phyloP scores from a whole-genome alignment of 2,888 invertebrate species.

The Microctonus hyperodae region DNA sequence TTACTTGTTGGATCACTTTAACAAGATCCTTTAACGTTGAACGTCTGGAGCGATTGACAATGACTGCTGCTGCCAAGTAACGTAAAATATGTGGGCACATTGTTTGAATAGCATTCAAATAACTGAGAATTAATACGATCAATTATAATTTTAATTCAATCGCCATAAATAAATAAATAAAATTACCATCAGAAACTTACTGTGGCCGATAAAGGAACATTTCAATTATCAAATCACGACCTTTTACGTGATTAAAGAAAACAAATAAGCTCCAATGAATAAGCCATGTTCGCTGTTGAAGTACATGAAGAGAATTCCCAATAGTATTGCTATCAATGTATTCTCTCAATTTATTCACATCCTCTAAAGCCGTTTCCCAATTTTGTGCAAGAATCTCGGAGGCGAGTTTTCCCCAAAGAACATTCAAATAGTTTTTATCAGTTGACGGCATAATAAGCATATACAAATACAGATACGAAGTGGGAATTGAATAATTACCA shows the following conservation, averaged over 20 bases:
- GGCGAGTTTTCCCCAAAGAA: constrained; percentile 91
- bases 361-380: constrained; percentile 98
- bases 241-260: constrained; percentile 98
- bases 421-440: constrained; percentile 91
- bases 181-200: constrained; percentile 65
- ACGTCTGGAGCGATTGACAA: constrained; percentile 89
- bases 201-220: constrained; percentile 96
- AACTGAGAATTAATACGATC: constrained; percentile 65
- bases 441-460: constrained; percentile 90
- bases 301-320: constrained; percentile 80
- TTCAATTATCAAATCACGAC: constrained; percentile 96
- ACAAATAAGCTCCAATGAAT: constrained; percentile 99
- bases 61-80: constrained; percentile 97
- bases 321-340: constrained; percentile 93
- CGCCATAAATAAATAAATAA: not conserved
- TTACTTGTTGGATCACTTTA: constrained; percentile 92
- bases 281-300: constrained; percentile 98
- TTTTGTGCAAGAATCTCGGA: constrained; percentile 92
- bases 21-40: constrained; percentile 95
- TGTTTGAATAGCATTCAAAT: constrained; percentile 98
- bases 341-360: constrained; percentile 92
- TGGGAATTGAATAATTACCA: constrained; percentile 95
- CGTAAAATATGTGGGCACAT: constrained; percentile 98
- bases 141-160: not conserved
- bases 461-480: constrained; percentile 96